Base-by-base conservation (phyloP, 2,888 invertebrate species). In the Mythimna loreyi region DNA sequence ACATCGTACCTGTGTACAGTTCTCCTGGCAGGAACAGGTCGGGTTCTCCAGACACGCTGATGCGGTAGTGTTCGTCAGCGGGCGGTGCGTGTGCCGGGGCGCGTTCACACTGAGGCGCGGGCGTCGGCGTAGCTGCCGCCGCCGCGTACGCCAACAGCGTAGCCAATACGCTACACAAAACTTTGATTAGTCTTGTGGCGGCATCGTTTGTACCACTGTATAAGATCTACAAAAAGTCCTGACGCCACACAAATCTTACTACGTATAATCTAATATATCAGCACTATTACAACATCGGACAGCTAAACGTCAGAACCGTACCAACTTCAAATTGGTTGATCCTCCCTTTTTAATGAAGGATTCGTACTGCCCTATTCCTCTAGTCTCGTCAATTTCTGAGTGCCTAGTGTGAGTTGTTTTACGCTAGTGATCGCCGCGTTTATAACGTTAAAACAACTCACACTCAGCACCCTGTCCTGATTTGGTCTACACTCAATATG, bases 1-100 rank as follows among this genome's bases (percentile, higher is more conserved):
- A 61, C 75, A 93, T 94, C 16, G 1, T 40, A 98, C 98, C 97
- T 88, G 97, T 97, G 89, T 98, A 98, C 68, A 97, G 96, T 84
- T 98, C 97, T 76, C 97, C 97, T 0, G 98, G 97, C n/a, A 97
- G 96, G 86, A 98, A 98, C 82, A 97, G 96, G 72, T 97, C 97
- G 0, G 97, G 97, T 82, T 97, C 97, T n/a, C 98, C 98, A 45
- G 97, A 97, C 69, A 98, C 96, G 75, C 97, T 96, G 76, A 98
- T 97, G 78, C 96, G 96, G 92, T 97, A 98, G 75, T 97, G 96
- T 58, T 97, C 97, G 86, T 98, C 97, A 0, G 97, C 97, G 0
- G 97, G 96, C 89, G 92, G 92, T 50, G 95, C 93, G 80, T 93
- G 90, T 36, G 89, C 82, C 33, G 94, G 92, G 1, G 94, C 92